A percentile compares a stretch with the other conserved stretches of the same genome.
Evolutionary conservation across 2,113 vertebrate genomes (phyloP).

Genomic region (Mesembrinibis cayennensis): DNA sequence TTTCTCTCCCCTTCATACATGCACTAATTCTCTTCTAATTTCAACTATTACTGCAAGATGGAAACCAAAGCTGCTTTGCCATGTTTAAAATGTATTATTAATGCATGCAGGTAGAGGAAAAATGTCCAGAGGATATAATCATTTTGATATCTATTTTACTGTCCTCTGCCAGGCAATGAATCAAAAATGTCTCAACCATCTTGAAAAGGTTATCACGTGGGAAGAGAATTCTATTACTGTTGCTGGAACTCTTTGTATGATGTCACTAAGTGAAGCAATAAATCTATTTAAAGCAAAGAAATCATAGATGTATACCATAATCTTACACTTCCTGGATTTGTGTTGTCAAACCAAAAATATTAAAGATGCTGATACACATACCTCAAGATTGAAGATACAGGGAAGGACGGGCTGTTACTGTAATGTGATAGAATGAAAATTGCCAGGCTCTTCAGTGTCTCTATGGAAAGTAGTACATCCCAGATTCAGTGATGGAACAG

Average conservation of each 20-base stretch:
- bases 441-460: background rate
- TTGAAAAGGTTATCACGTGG: background rate
- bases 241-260: background rate
- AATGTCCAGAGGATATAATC: background rate
- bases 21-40: background rate
- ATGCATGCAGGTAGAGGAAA: background rate
- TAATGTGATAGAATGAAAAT: background rate
- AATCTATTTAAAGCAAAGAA: background rate
- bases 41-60: background rate
- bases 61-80: conserved; percentile 17
- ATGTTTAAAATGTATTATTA: conserved; percentile 31
- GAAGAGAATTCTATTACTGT: conserved; percentile 2
- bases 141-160: conserved; percentile 46
- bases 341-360: background rate
- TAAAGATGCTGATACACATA: background rate
- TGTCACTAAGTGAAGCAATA: background rate
- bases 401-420: background rate
- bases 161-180: background rate
- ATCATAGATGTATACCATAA: background rate
- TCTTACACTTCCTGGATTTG: background rate
- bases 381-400: background rate
- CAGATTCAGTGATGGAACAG: background rate
- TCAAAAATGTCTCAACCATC: conserved; percentile 12
- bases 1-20: background rate
- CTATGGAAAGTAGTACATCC: background rate